Evolutionary conservation across 2,113 vertebrate genomes (phyloP), one percentile per base, ranked within the genome.

Genomic region (Silurus asotus): DNA sequence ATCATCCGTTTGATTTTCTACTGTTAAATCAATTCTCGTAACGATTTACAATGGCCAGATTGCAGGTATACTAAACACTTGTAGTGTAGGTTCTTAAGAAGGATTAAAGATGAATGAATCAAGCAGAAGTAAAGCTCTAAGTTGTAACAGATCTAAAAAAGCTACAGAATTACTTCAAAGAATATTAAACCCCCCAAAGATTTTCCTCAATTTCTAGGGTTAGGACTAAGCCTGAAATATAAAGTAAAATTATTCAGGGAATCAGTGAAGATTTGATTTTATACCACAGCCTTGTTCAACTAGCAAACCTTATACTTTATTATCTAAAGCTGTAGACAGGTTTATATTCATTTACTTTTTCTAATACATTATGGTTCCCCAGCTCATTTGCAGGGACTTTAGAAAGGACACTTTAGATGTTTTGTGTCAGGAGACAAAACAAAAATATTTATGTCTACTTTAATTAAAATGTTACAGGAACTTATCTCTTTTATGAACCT

Each of bases 21-120:
- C 17, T 2, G 13, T 48, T 28, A 28, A 87, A 65, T 78, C 62
- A 56, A 77, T 86, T 86, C 65, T 72, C 67, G 85, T 72, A 84
- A 87, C 76, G 56, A 28, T 70, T 85, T 55, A 3, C 48, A 67
- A 37, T 81, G 84, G 65, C 45, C 62, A 37, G 79, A 86, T 89
- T 76, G 37, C 49, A 25, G 58, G 56, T 76, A 86, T 56, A 79
- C 81, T 88, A 84, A 88, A 70, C 65, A 81, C 53, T 81, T 65
- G 6, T 48, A 64, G 76, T 86, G 88, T 87, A 82, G 48, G 56
- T 65, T 81, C 67, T 90, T 86, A 90, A 87, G 78, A 58, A 23
- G 87, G 87, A 88, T 91, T 85, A 88, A 70, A 28, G 62, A 48
- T 81, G 58, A 53, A 84, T 83, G 86, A 91, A 88, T 88, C 74